Base-by-base conservation (phyloP, 2,113 vertebrate genomes). In the Dromas ardeola region DNA sequence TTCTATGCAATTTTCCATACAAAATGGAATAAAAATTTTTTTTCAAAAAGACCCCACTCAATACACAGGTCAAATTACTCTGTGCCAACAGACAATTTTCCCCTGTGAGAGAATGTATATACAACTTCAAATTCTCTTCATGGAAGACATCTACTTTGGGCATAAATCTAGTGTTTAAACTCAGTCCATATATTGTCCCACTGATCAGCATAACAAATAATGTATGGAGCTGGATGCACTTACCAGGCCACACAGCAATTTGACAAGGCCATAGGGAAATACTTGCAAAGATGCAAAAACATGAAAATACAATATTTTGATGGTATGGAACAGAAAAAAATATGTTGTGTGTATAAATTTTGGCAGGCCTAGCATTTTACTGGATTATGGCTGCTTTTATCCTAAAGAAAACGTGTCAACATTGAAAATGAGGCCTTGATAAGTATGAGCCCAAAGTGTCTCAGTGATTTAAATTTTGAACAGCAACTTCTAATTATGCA, bases 341-440 rank as follows among this genome's bases (percentile, higher is more conserved):
- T 13, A 43, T 0, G 0, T 18, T 38, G 19, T 0, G 0, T 79
- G 9, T 26, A 10, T 16, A 52, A 59, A 65, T 49, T 70, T 38
- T 49, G 36, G 23, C 18, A 86, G 69, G 12, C 18, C 25, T 73
- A 40, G 30, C 40, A 25, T 71, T 77, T 71, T 76, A 20, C 47
- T 43, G 5, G 8, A 27, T 38, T 77, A 50, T 34, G n/a, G 11
- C 16, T 82, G 29, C 6, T 70, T 79, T 79, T 72, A 74, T n/a
- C 45, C n/a, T 61, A 42, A 30, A 69, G 29, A 82, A 88, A 62
- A 81, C 36, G 65, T 1, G 4, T 14, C 65, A 84, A 3, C 22
- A 15, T 4, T 43, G 30, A 79, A 79, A 63, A 74, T 7, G 8
- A 92, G 16, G 8, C 50, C 34, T 56, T 49, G 20, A 25, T 29